Evolutionary conservation across 1,140 invertebrate genomes (phyloP).

Genomic region (Aphidius ervi): DNA sequence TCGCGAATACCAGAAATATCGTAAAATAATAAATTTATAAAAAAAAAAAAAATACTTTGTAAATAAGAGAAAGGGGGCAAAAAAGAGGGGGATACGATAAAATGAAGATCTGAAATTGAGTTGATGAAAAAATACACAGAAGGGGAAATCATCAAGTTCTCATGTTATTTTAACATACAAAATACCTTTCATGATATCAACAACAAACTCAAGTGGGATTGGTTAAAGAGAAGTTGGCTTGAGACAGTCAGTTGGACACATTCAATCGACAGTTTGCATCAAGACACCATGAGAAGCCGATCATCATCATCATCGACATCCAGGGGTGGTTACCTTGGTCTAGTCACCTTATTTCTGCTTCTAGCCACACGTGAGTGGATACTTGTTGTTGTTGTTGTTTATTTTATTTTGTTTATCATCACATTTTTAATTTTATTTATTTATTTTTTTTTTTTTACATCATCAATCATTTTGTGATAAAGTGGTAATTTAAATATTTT

Average conservation of each 20-base stretch:
- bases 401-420: too few relatives aligned
- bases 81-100: neutral
- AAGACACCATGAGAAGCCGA: constrained; percentile 50
- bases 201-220: constrained; percentile 6
- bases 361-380: constrained; percentile 42
- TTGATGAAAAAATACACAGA: constrained; percentile 3
- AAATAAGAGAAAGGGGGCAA: neutral
- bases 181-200: constrained; percentile 9
- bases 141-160: constrained; percentile 2
- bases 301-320: constrained; percentile 35
- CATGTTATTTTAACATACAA: constrained; percentile 7
- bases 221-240: constrained; percentile 23
- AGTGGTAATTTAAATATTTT: too few relatives aligned
- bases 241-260: constrained; percentile 20
- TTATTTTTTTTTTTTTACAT: too few relatives aligned
- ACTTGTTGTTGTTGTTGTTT: neutral
- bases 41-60: neutral
- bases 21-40: too few relatives aligned
- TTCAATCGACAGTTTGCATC: constrained; percentile 34
- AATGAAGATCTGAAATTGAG: neutral
- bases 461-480: too few relatives aligned
- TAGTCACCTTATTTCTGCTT: constrained; percentile 39
- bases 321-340: constrained; percentile 32
- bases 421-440: too few relatives aligned
- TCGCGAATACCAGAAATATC: too few relatives aligned